A percentile compares a stretch with the other conserved stretches of the same genome.
Evolutionary conservation across 2,113 vertebrate genomes (phyloP).

Genomic region (Cyphotilapia sp.): DNA sequence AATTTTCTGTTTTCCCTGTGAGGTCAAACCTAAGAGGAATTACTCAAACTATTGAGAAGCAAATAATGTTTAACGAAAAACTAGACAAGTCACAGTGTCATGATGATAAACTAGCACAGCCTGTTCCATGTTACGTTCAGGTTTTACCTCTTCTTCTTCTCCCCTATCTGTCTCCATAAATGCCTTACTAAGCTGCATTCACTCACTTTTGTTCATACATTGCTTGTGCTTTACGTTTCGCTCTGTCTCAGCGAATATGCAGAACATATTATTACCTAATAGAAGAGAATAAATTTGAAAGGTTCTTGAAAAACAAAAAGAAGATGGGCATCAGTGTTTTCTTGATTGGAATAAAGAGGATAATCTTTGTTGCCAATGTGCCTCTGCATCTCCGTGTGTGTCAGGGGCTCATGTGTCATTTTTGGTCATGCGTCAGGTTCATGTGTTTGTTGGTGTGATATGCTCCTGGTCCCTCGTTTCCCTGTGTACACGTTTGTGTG

Average conservation of each 20-base stretch:
- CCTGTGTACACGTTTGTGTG: fast-evolving
- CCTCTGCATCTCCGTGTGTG: fast-evolving
- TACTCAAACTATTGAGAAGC: background rate
- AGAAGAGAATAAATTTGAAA: background rate
- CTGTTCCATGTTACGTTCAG: background rate
- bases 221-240: fast-evolving
- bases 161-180: fast-evolving
- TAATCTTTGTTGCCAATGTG: background rate
- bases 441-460: background rate
- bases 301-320: background rate
- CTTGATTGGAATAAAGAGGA: background rate
- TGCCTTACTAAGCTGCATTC: background rate
- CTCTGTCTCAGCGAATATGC: fast-evolving
- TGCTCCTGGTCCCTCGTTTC: background rate
- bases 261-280: fast-evolving
- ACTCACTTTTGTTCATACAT: background rate
- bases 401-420: background rate
- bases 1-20: fast-evolving
- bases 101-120: background rate
- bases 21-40: background rate
- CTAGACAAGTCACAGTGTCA: background rate
- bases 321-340: background rate
- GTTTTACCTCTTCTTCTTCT: background rate
- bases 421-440: background rate
- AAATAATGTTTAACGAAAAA: background rate